These are phyloP conservation scores for Holacanthus passer DNA, from an alignment of 2,113 vertebrate species.

Conservation along the genomic window DNA sequence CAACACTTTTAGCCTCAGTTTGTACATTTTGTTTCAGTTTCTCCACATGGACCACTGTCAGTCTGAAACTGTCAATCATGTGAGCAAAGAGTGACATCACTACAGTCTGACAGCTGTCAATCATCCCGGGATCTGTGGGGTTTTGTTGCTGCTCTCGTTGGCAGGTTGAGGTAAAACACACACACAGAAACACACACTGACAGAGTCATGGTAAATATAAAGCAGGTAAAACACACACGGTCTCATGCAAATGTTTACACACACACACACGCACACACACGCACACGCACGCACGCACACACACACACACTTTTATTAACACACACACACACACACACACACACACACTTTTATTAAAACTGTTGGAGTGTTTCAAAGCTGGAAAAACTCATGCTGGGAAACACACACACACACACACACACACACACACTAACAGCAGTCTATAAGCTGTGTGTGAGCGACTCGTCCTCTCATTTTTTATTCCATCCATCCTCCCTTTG, in stretches of 20 bases:
- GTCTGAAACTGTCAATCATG: constrained; percentile 15
- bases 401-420: constrained; percentile 14
- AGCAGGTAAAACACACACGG: not conserved
- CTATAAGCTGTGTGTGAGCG: not conserved
- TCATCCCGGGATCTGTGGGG: not conserved
- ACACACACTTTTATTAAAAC: too few relatives aligned
- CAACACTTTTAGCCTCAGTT: not conserved
- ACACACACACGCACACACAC: not conserved
- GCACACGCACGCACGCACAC: too few relatives aligned
- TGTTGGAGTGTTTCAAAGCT: too few relatives aligned
- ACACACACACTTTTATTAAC: too few relatives aligned
- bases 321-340: constrained; percentile 13
- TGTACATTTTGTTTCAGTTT: not conserved
- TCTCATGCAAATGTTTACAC: too few relatives aligned
- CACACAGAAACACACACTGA: not conserved
- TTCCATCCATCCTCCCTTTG: not conserved
- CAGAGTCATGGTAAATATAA: not conserved
- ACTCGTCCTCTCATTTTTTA: not conserved
- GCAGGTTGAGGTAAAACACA: constrained; percentile 4
- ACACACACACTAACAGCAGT: not conserved
- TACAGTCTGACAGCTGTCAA: constrained; percentile 3
- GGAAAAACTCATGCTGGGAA: too few relatives aligned
- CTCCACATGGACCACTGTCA: not conserved
- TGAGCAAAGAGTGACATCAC: not conserved
- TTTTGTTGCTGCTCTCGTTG: not conserved